Evolutionary conservation across 2,797 vertebrate species (phyloP), one percentile per base, ranked within the genome.

Genomic region (Poeciliopsis paucimaculata): DNA sequence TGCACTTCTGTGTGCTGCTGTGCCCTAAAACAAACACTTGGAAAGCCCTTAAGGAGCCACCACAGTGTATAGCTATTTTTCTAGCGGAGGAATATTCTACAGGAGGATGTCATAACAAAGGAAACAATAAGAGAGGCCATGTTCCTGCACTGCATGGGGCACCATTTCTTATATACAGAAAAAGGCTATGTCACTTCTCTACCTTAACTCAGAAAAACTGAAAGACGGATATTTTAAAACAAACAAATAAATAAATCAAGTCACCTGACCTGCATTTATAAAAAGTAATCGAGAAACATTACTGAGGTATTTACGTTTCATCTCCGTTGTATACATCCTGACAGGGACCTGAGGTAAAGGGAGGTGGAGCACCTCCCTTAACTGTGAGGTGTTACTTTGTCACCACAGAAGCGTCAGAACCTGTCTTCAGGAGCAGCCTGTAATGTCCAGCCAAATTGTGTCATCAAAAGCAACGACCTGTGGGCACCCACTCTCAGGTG

Each of bases 381-480:
- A 43, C 41, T 43, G 41, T 43, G 79, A 91, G 83, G 88, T 90
- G 91, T 90, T 86, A 87, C 80, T 75, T 64, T 77, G 89, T 91
- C 90, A 91, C 84, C 87, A 85, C 49, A 82, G 84, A 90, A 90
- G 90, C 64, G 72, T 77, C 75, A 72, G 89, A 23, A 84, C 75
- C 87, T 86, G 88, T 94, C 94, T 93, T 92, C 77, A 8, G 89
- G 93, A 91, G 89, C 75, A 81, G 82, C 81, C 83, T 85, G 90
- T 89, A 87, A 93, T 91, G 94, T 95, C 95, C 93, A 81, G 93
- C 92, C 91, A 92, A 93, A 94, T 95, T 90, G 89, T 90, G 94
- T 96, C 94, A 95, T 90, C 81, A 76, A 90, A 84, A 82, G 87
- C 78, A 77, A 76, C 31, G 76, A 91, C 93, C 94, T 85, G 88